These are phyloP conservation scores for Anisognathus igniventris DNA, from an alignment of 2,797 vertebrate species.

Conservation along the genomic window DNA sequence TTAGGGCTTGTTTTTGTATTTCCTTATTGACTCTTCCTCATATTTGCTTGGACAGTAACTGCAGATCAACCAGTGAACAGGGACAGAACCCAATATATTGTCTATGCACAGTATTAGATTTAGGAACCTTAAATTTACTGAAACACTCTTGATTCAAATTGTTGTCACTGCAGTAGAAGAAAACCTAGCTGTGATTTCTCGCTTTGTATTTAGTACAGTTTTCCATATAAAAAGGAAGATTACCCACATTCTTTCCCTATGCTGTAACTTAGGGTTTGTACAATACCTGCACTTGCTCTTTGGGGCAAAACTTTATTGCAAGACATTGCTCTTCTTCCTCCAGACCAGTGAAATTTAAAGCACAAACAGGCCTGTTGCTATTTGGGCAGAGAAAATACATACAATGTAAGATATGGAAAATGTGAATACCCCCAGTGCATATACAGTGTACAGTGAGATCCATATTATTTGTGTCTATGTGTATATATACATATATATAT, in stretches of 20 bases:
- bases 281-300: neutral
- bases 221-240: neutral
- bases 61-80: neutral
- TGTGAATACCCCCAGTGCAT: constrained; percentile 25
- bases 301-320: neutral
- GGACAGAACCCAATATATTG: neutral
- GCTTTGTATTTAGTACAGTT: neutral
- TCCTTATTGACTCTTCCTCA: neutral
- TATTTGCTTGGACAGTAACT: neutral
- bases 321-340: neutral
- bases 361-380: neutral
- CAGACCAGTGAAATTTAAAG: constrained; percentile 28
- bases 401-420: neutral
- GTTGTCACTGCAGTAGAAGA: neutral
- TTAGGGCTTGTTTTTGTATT: neutral
- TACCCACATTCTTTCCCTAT: neutral
- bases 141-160: neutral
- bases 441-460: constrained; percentile 28
- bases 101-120: neutral
- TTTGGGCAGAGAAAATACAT: neutral
- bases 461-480: neutral
- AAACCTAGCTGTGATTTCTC: neutral
- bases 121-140: neutral
- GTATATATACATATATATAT: neutral
- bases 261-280: neutral